Conservation (phyloP, 1,140 invertebrate genomes). For the Drosophila pallidifrons region DNA sequence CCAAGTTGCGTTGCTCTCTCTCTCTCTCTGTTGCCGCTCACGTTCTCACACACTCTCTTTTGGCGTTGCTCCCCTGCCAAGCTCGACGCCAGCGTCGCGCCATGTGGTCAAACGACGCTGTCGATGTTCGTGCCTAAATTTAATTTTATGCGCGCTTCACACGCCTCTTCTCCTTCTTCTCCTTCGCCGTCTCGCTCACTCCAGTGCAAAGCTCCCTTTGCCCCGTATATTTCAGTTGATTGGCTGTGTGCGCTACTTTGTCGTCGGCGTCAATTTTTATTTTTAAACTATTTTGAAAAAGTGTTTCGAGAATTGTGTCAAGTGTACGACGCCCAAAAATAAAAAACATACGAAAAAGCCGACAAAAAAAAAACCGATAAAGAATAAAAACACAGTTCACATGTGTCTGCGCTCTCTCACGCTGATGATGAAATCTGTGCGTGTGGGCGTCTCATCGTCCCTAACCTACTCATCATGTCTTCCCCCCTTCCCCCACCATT, state of each 20-base stretch:
- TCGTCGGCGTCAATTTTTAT: slow-evolving; percentile 52
- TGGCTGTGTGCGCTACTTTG: slow-evolving; percentile 46
- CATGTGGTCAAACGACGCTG: slow-evolving; percentile 60
- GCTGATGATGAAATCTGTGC: slow-evolving; percentile 46
- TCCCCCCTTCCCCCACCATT: neutral
- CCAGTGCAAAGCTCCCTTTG: neutral
- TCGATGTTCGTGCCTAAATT: slow-evolving; percentile 71
- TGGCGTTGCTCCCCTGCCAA: slow-evolving; percentile 65
- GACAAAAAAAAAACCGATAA: slow-evolving; percentile 20
- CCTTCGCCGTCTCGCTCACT: neutral
- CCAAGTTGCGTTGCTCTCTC: slow-evolving; percentile 65
- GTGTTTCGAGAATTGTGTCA: slow-evolving; percentile 70
- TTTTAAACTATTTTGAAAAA: slow-evolving; percentile 73
- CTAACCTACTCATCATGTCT: slow-evolving; percentile 5
- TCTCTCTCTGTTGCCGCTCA: slow-evolving; percentile 33
- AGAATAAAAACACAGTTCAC: slow-evolving; percentile 30
- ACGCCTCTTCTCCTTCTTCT: slow-evolving; percentile 28
- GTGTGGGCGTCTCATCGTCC: slow-evolving; percentile 27
- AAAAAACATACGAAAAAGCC: slow-evolving; percentile 4
- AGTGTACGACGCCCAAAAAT: slow-evolving; percentile 66
- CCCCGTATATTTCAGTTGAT: slow-evolving; percentile 45
- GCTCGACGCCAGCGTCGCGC: slow-evolving; percentile 51
- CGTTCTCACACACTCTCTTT: slow-evolving; percentile 15
- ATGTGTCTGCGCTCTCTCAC: slow-evolving; percentile 8
- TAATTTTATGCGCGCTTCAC: slow-evolving; percentile 74